Evolutionary conservation across 2,797 vertebrate species (phyloP).

Genomic region (Enoplosus armatus): DNA sequence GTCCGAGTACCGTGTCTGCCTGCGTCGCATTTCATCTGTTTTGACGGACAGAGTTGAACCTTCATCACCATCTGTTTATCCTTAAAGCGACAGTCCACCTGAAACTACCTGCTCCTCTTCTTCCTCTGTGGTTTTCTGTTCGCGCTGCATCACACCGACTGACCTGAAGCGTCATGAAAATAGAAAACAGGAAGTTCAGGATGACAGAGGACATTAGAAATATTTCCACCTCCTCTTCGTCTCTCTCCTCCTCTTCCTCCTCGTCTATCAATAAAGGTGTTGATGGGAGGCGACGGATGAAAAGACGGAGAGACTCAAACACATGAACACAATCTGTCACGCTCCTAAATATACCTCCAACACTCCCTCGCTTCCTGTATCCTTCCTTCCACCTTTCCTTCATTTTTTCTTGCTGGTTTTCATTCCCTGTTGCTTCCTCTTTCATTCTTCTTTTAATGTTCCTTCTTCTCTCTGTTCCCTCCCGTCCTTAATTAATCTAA

Average conservation of each 20-base stretch:
- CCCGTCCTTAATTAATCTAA: too few species aligned
- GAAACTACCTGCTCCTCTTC: background rate
- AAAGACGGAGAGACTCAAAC: conserved; percentile 46
- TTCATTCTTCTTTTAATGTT: background rate
- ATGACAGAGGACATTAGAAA: conserved; percentile 40
- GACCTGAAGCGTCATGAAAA: conserved; percentile 1
- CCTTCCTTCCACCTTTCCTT: background rate
- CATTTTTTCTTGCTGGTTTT: background rate
- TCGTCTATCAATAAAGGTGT: conserved; percentile 67
- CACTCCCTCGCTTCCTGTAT: conserved; percentile 29
- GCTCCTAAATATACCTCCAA: conserved; percentile 61
- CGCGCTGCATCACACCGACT: background rate
- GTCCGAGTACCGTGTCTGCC: too few species aligned
- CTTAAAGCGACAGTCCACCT: conserved; percentile 38
- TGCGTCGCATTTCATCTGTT: background rate
- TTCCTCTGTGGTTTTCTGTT: background rate
- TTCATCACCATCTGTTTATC: conserved; percentile 26
- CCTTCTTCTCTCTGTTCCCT: background rate
- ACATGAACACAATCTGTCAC: conserved; percentile 68
- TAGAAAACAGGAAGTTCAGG: conserved; percentile 35
- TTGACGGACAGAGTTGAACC: background rate
- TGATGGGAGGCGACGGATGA: conserved; percentile 55
- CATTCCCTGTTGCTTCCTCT: background rate
- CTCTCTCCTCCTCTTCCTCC: conserved; percentile 41
- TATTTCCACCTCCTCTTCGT: conserved; percentile 53